Conservation (phyloP, 2,888 invertebrate species). For the Microchrysa polita region DNA sequence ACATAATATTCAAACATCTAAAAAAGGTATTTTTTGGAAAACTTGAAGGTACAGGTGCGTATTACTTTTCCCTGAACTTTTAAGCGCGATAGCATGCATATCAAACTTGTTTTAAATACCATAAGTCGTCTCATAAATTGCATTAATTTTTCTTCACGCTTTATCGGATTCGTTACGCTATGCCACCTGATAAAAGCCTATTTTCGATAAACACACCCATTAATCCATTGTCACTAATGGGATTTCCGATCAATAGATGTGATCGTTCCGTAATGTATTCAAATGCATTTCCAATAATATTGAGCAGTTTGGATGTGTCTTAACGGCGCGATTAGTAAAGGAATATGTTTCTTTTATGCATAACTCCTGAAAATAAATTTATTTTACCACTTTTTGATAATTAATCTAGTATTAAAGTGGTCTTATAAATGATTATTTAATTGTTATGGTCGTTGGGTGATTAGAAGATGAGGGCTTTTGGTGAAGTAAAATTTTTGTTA, state of each 20-base stretch:
- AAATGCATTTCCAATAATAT: neutral
- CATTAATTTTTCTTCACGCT: neutral
- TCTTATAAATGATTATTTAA: too few species aligned
- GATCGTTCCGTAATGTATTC: slow-evolving; percentile 15
- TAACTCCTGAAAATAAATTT: slow-evolving; percentile 35
- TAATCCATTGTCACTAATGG: slow-evolving; percentile 12
- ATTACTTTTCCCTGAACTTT: too few species aligned
- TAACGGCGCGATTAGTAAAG: neutral
- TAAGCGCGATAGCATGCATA: too few species aligned
- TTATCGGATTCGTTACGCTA: neutral
- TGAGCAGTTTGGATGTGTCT: neutral
- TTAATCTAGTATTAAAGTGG: slow-evolving; percentile 16
- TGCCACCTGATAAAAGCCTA: neutral
- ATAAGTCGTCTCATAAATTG: neutral
- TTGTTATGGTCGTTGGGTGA: too few species aligned
- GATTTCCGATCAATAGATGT: slow-evolving; percentile 16
- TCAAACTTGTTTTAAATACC: neutral
- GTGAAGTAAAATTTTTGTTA: too few species aligned
- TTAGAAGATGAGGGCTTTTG: too few species aligned
- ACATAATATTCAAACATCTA: too few species aligned
- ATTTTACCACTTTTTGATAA: slow-evolving; percentile 19
- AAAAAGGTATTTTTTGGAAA: too few species aligned
- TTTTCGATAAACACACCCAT: slow-evolving; percentile 19
- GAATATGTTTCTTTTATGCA: neutral
- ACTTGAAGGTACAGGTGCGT: too few species aligned